phyloP scores from a whole-genome alignment of 2,797 vertebrate species.

The Alectoris magna region DNA sequence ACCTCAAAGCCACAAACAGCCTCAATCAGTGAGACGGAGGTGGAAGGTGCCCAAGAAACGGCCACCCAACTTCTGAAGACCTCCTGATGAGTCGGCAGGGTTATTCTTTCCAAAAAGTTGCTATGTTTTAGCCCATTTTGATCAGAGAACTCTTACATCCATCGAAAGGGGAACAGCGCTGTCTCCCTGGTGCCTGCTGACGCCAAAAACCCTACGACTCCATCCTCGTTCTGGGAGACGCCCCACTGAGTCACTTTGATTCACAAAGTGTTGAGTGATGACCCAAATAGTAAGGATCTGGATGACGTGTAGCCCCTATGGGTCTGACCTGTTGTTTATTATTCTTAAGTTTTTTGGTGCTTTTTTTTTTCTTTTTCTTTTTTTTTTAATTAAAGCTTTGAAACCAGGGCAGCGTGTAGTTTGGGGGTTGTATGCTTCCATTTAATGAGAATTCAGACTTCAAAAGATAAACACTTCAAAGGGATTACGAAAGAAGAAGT shows the following conservation, averaged over 20 bases:
- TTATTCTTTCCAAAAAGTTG: neutral
- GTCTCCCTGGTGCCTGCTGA: neutral
- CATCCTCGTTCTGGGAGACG: neutral
- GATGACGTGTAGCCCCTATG: neutral
- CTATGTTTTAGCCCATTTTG: neutral
- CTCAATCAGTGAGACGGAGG: neutral
- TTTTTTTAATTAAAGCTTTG: neutral
- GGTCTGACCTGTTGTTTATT: conserved; percentile 21
- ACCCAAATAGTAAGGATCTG: neutral
- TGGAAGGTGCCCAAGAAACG: accelerated
- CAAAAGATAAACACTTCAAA: conserved; percentile 74
- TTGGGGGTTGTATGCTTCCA: conserved; percentile 31
- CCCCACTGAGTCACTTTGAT: neutral
- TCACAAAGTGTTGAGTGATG: neutral
- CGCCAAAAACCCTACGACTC: neutral
- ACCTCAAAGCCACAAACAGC: neutral
- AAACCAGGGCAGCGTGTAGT: conserved; percentile 32
- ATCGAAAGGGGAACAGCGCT: neutral
- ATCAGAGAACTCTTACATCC: neutral
- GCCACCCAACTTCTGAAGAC: accelerated
- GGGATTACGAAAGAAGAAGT: conserved; percentile 50
- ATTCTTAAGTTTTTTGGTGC: neutral
- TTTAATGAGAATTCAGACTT: conserved; percentile 61
- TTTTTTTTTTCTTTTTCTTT: neutral
- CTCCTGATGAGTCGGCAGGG: neutral